Conservation (phyloP, 2,113 vertebrate genomes). For the Spheniscus mendiculus region DNA sequence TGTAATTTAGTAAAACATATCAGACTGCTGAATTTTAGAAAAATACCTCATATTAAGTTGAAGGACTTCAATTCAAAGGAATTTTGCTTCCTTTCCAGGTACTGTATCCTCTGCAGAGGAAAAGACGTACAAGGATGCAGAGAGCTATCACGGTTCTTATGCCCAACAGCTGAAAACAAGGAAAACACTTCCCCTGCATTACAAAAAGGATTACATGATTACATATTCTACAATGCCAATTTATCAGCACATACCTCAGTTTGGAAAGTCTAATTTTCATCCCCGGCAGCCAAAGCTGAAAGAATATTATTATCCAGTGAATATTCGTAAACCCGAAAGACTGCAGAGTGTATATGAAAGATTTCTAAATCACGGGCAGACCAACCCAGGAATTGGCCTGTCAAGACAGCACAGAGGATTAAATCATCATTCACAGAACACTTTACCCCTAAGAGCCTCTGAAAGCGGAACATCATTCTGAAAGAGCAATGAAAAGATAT, state of each 20-base stretch:
- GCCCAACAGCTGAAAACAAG: not conserved
- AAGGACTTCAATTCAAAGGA: not conserved
- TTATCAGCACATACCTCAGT: slow-evolving; percentile 1
- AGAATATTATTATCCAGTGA: not conserved
- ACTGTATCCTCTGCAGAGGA: not conserved
- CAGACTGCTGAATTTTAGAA: not conserved
- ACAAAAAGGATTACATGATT: not conserved
- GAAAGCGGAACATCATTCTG: slow-evolving; percentile 59
- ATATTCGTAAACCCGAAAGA: not conserved
- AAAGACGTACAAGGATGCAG: not conserved
- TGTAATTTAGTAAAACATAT: not conserved
- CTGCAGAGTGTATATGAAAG: slow-evolving; percentile 18
- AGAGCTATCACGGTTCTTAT: not conserved
- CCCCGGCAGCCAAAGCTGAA: not conserved
- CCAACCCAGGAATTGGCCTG: not conserved
- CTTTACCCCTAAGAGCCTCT: slow-evolving; percentile 21
- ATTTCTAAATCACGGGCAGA: not conserved
- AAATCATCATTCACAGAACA: slow-evolving; percentile 20
- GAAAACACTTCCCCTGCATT: not conserved
- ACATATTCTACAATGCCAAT: not conserved
- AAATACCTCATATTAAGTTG: not conserved
- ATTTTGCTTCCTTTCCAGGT: not conserved
- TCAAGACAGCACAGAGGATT: slow-evolving; percentile 27
- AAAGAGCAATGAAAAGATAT: not conserved
- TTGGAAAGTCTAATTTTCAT: slow-evolving; percentile 36